Percentiles rank a stretch among this genome's conserved stretches.
Evolutionary conservation across 2,113 vertebrate genomes (phyloP).

Genomic region (Prolemur simus): DNA sequence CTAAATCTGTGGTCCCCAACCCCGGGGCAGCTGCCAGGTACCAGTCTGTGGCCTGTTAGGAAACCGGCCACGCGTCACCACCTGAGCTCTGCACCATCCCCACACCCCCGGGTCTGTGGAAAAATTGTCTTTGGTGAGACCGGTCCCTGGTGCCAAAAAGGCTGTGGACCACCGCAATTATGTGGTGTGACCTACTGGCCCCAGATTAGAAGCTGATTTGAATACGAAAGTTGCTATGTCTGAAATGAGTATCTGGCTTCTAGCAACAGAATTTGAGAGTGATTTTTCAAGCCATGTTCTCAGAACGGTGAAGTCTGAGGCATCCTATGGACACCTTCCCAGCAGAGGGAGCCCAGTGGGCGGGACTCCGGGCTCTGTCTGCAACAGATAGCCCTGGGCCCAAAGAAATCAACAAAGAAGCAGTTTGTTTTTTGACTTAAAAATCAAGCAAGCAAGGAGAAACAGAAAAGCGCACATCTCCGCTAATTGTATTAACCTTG

Average conservation of each 20-base stretch:
- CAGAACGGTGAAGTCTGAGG: background rate
- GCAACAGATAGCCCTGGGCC: background rate
- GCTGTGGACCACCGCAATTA: background rate
- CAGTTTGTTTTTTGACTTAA: background rate
- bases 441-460: background rate
- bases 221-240: background rate
- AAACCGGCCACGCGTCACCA: too few relatives aligned
- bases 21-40: too few relatives aligned
- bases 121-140: too few relatives aligned
- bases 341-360: accelerated
- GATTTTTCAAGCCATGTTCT: background rate
- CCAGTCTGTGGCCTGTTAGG: too few relatives aligned
- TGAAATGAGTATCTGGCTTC: conserved; percentile 51
- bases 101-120: too few relatives aligned
- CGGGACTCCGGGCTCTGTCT: accelerated
- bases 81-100: too few relatives aligned
- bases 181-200: background rate
- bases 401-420: background rate
- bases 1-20: background rate
- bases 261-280: background rate
- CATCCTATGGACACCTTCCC: accelerated
- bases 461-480: background rate
- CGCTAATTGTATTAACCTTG: conserved; percentile 86
- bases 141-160: too few relatives aligned
- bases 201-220: background rate